Base-by-base conservation (phyloP, 2,113 vertebrate genomes). In the Clarias macrocephalus region DNA sequence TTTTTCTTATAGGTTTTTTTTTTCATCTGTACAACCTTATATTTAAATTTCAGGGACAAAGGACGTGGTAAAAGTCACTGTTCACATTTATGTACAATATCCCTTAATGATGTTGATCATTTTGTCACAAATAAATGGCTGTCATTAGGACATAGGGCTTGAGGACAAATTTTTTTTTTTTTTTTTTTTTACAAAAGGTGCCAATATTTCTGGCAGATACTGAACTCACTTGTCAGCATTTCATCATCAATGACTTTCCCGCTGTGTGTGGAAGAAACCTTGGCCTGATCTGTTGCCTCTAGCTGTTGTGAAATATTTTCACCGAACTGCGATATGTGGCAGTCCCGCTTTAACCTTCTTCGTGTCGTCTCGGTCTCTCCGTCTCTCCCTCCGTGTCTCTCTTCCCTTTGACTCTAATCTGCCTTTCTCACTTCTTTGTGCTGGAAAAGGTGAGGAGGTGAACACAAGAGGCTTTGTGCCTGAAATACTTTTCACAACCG, bases 251-350 rank as follows among this genome's bases (percentile, higher is more conserved):
- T 21, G 77, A n/a, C 7, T 37, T 90, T 90, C 83, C 87, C 87
- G 92, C 89, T 89, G 82, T 77, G n/a, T 37, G 21, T 62, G 85
- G 83, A 66, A 25, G 60, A 84, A 70, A 82, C 72, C 33, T 87
- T 72, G 52, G 83, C 88, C 92, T 90, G 88, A 94, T 92, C 88
- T 89, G 91, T 86, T 91, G 87, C 91, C 88, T 93, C 83, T 86
- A 83, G 90, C 91, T 94, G 94, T 95, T 90, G 93, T 93, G 93
- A 96, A 95, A 95, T 95, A 94, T 84, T 94, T 94, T 91, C 90
- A 90, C 59, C 81, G 79, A 70, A 87, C 90, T 93, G 94, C 19
- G 85, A 86, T 93, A 95, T 95, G 93, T 95, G 90, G 75, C 92
- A 85, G 91, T 90, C 72, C 65, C 30, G 57, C 77, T 86, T 84